phyloP scores from a whole-genome alignment of 2,113 vertebrate genomes.

The Oreotragus oreotragus region DNA sequence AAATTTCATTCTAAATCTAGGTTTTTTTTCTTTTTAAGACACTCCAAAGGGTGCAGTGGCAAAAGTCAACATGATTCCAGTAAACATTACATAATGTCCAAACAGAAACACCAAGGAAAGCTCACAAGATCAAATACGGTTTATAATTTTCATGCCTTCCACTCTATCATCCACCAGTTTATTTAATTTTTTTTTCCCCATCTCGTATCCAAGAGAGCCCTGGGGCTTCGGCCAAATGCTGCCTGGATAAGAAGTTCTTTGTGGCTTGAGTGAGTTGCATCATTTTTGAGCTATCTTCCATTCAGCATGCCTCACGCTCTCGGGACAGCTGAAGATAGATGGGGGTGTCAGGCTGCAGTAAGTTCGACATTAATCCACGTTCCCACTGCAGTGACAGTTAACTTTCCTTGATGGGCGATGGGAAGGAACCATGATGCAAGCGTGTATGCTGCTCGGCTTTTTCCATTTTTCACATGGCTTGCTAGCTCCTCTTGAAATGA shows the following conservation, averaged over 20 bases:
- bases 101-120: background rate
- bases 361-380: constrained; percentile 43
- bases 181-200: background rate
- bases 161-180: background rate
- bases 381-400: background rate
- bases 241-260: background rate
- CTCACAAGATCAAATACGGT: background rate
- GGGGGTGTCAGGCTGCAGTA: background rate
- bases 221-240: background rate
- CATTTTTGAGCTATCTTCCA: background rate
- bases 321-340: constrained; percentile 48
- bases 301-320: background rate
- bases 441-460: background rate
- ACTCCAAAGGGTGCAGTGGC: background rate
- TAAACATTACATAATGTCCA: background rate
- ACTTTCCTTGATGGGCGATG: background rate
- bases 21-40: background rate
- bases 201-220: constrained; percentile 5
- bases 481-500: constrained; percentile 2
- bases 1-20: background rate
- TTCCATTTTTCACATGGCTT: background rate
- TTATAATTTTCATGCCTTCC: background rate
- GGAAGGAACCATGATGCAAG: background rate
- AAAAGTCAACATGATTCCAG: background rate
- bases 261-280: background rate